Base-by-base conservation (phyloP, 2,113 vertebrate genomes). In the Heloderma charlesbogerti region DNA sequence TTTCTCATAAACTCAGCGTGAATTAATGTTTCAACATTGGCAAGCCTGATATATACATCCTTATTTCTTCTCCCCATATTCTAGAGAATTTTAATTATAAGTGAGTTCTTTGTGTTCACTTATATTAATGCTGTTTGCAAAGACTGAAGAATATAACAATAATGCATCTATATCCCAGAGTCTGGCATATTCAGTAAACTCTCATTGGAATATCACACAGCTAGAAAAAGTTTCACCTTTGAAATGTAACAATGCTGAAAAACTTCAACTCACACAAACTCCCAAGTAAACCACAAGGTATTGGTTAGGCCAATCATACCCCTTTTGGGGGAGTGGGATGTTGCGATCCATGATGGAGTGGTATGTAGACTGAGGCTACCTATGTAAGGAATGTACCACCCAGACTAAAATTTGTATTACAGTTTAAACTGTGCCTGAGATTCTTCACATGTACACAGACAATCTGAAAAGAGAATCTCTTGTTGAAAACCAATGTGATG, bases 21-120 rank as follows among this genome's bases (percentile, higher is more conserved):
- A 83, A 93, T 94, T 92, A 93, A 1, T 31, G 54, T 95, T 94
- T 97, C 91, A 90, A 90, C 93, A 91, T 93, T 88, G 88, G 69
- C 86, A 80, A 93, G 90, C 81, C 92, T 89, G 92, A 66, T 94
- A 77, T 86, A 91, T 87, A 94, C 92, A 91, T 96, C 79, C 91
- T 93, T 91, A 86, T 95, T 95, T 92, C 93, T 96, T 93, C 88
- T 95, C 88, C 93, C 93, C 90, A 72, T 88, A 86, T 87, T 95
- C 84, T 91, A 60, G 82, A 18, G 12, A 43, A 92, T 1, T 29
- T 16, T 84, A 2, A 48, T 84, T 45, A 84, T 71, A 87, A 74
- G 40, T 92, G 89, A 90, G 74, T 43, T 91, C 80, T 40, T 94
- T 92, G 82, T 88, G 93, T 91, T 94, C 27, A 0, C 0, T 57